phyloP scores from a whole-genome alignment of 2,113 vertebrate species.

The Cromileptes altivelis region DNA sequence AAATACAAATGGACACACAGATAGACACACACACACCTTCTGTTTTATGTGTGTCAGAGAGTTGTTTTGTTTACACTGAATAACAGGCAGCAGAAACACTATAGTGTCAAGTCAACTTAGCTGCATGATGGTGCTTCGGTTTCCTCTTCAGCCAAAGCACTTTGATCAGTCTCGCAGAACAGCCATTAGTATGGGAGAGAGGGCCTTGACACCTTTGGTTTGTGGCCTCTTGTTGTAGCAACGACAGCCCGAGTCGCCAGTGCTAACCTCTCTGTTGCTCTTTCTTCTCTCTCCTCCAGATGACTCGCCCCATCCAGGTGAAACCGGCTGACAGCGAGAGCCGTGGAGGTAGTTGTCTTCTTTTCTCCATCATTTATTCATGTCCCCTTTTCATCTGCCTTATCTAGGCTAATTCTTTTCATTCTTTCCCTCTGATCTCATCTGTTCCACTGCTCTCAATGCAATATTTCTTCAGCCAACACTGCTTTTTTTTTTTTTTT shows the following conservation, averaged over 20 bases:
- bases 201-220: constrained; percentile 43
- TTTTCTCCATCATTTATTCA: constrained; percentile 82
- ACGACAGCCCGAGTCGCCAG: constrained; percentile 26
- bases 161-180: constrained; percentile 57
- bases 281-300: constrained; percentile 84
- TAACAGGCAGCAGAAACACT: constrained; percentile 42
- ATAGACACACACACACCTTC: background rate
- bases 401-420: constrained; percentile 61
- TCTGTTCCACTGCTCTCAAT: constrained; percentile 45
- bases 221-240: constrained; percentile 50
- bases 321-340: constrained; percentile 99
- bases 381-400: constrained; percentile 52
- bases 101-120: constrained; percentile 42
- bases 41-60: constrained; percentile 24
- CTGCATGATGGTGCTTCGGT: constrained; percentile 40
- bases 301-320: constrained; percentile 99
- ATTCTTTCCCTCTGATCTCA: constrained; percentile 55
- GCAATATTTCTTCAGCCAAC: constrained; percentile 20
- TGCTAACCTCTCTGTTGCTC: constrained; percentile 65
- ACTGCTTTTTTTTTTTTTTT: background rate
- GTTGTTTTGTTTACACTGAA: constrained; percentile 55
- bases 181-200: constrained; percentile 52
- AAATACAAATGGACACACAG: constrained; percentile 6
- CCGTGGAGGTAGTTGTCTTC: constrained; percentile 96
- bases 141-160: constrained; percentile 22